Conservation (phyloP, 2,888 invertebrate genomes). For the Acanthosepion pharaonis region DNA sequence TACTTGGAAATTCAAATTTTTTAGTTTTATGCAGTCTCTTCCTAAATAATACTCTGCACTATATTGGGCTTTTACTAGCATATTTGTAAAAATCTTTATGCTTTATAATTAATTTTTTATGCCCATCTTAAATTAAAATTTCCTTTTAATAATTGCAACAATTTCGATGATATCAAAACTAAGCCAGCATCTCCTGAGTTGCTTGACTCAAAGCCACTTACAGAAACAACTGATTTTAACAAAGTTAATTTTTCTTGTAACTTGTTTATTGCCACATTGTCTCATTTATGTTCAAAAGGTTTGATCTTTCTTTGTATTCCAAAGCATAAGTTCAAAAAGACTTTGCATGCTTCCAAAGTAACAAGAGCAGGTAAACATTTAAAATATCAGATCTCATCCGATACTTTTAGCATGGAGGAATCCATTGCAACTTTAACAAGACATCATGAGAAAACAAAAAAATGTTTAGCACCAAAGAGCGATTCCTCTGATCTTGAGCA, state of each 20-base stretch:
- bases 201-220: background rate
- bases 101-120: too few species aligned
- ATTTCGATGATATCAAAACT: background rate
- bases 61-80: background rate
- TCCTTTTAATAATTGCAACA: background rate
- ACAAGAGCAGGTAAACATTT: background rate
- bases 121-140: background rate
- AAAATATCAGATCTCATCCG: background rate
- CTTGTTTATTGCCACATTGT: background rate
- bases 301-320: background rate
- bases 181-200: background rate
- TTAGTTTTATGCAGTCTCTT: background rate
- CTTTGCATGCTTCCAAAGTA: background rate
- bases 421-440: background rate
- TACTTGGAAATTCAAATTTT: background rate
- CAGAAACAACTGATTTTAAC: background rate
- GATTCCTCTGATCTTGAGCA: background rate
- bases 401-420: background rate
- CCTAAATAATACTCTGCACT: too few species aligned
- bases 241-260: background rate
- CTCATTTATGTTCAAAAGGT: background rate
- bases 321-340: background rate
- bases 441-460: constrained; percentile 16
- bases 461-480: background rate
- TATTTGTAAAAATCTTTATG: too few species aligned